phyloP scores from a whole-genome alignment of 2,797 vertebrate genomes.

The Microhierax caerulescens region DNA sequence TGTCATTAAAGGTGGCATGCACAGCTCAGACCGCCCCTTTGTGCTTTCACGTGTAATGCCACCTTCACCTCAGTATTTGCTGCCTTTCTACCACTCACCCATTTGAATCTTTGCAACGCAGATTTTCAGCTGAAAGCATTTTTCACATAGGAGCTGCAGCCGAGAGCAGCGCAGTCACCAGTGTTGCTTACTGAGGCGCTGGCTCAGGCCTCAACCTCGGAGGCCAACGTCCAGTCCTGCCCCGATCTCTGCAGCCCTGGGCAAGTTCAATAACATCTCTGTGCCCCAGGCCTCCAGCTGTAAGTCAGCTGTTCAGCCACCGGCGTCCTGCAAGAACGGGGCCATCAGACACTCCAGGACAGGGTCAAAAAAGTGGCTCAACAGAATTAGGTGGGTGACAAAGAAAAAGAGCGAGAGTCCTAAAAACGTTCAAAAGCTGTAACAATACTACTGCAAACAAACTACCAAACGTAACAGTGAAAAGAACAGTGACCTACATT shows the following conservation, averaged over 20 bases:
- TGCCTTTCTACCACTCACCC: background rate
- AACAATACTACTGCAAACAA: background rate
- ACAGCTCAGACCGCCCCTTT: no score
- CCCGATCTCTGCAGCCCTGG: background rate
- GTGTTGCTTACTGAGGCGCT: background rate
- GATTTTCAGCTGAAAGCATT: background rate
- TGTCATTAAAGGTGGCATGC: background rate
- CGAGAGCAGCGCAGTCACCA: background rate
- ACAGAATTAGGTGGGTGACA: background rate
- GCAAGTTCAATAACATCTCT: background rate
- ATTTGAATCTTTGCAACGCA: background rate
- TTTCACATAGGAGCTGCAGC: background rate
- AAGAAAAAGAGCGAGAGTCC: background rate
- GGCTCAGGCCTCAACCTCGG: background rate
- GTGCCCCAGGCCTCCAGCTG: background rate
- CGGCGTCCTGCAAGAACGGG: background rate
- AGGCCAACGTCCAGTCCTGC: background rate
- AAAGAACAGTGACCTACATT: constrained; percentile 43
- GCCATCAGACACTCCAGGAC: background rate
- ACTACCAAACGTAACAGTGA: background rate
- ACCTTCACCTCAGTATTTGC: background rate
- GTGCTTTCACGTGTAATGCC: no score
- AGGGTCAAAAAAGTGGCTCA: background rate
- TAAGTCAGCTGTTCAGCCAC: background rate
- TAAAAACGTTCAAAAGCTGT: background rate